Evolutionary conservation across 2,888 invertebrate genomes (phyloP).

Genomic region (Nycteola revayana): DNA sequence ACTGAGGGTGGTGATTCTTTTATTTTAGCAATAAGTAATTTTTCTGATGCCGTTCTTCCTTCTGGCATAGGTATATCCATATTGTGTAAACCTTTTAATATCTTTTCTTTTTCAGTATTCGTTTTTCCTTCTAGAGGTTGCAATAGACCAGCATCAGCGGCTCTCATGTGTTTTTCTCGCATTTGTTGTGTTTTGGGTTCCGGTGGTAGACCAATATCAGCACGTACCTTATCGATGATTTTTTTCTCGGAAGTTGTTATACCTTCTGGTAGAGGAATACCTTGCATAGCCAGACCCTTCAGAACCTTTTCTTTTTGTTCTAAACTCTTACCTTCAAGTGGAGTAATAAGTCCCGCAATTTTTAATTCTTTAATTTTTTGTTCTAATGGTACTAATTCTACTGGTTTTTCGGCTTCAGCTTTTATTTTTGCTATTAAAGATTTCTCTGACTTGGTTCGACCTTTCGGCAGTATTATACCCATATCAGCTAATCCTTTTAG

Average conservation of each 20-base stretch:
- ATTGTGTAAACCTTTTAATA: constrained; percentile 22
- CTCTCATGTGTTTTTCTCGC: constrained; percentile 4
- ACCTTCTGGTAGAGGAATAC: constrained; percentile 24
- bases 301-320: constrained; percentile 34
- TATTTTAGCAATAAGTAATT: constrained; percentile 11
- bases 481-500: constrained; percentile 12
- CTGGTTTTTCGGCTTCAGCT: not conserved
- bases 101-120: constrained; percentile 31
- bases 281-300: constrained; percentile 23
- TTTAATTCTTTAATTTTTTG: constrained; percentile 1
- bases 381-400: constrained; percentile 16
- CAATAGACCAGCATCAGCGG: constrained; percentile 23
- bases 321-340: constrained; percentile 25
- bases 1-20: constrained; percentile 7
- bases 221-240: constrained; percentile 30
- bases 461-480: constrained; percentile 23
- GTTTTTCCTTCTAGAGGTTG: constrained; percentile 29
- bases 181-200: constrained; percentile 23
- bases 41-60: constrained; percentile 8
- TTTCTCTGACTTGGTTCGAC: constrained; percentile 19
- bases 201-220: constrained; percentile 35
- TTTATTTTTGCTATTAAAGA: constrained; percentile 9
- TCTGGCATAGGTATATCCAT: constrained; percentile 28
- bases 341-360: constrained; percentile 26
- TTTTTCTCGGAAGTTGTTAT: constrained; percentile 24